These are phyloP conservation scores for Amblyjoppa fuscipennis DNA, from an alignment of 2,888 invertebrate species.

Conservation along the genomic window DNA sequence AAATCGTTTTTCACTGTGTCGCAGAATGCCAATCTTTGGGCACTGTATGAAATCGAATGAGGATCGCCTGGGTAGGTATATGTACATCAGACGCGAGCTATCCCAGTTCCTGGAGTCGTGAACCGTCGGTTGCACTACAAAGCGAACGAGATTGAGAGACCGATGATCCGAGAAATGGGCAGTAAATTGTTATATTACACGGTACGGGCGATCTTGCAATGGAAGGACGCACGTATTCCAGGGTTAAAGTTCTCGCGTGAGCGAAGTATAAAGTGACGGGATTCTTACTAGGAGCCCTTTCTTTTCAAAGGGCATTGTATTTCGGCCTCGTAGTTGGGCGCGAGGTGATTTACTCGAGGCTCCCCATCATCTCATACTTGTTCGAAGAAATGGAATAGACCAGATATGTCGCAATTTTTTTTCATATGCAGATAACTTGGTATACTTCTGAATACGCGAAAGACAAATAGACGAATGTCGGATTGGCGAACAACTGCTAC, in stretches of 20 bases:
- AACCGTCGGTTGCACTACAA: background rate
- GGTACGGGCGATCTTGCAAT: background rate
- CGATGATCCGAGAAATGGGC: constrained; percentile 39
- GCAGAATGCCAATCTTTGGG: background rate
- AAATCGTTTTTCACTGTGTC: constrained; percentile 27
- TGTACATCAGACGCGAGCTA: background rate
- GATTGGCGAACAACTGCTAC: too few relatives aligned
- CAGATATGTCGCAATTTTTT: too few relatives aligned
- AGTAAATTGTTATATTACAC: constrained; percentile 20
- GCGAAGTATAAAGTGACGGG: constrained; percentile 11
- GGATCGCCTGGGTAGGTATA: background rate
- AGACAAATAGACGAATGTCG: too few relatives aligned
- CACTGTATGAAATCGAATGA: constrained; percentile 3
- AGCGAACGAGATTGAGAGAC: constrained; percentile 19
- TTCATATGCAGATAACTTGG: too few relatives aligned
- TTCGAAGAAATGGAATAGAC: background rate
- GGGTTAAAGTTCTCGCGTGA: constrained; percentile 8
- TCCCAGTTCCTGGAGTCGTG: background rate
- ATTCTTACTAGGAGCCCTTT: background rate
- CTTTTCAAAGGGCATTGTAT: background rate
- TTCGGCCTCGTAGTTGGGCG: background rate
- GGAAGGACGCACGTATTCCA: background rate
- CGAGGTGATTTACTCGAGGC: background rate
- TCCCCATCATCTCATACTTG: background rate
- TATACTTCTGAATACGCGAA: too few relatives aligned